Percentiles rank a stretch among this genome's conserved stretches.
These are phyloP conservation scores for Drosophila stalkeri DNA, from an alignment of 2,888 invertebrate genomes.

Conservation along the genomic window DNA sequence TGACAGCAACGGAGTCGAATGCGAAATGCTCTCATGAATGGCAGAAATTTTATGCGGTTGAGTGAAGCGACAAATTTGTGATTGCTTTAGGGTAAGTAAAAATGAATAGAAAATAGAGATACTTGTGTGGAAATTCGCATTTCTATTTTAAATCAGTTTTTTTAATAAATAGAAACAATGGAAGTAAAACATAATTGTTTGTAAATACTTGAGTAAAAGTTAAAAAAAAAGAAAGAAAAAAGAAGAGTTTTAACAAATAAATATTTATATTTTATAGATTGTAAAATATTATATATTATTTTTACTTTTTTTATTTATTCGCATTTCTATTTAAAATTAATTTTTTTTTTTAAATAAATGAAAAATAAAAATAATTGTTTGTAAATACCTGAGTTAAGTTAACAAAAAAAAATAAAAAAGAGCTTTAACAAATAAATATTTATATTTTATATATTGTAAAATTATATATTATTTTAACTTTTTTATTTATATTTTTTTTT, in stretches of 20 bases:
- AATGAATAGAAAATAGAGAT: background rate
- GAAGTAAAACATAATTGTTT: background rate
- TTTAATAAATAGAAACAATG: no score
- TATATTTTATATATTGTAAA: background rate
- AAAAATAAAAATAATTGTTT: background rate
- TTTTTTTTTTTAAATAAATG: no score
- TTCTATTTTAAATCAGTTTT: background rate
- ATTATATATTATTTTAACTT: no score
- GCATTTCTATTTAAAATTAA: no score
- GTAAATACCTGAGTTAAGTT: background rate
- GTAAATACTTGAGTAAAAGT: background rate
- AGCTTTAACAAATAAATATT: background rate
- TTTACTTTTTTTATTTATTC: no score
- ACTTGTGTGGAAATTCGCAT: background rate
- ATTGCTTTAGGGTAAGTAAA: background rate
- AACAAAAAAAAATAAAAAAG: no score
- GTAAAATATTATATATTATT: no score
- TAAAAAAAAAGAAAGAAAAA: no score
- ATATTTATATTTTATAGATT: background rate
- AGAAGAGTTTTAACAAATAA: background rate
- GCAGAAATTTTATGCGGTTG: background rate
- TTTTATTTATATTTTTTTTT: no score
- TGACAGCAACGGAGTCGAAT: conserved; percentile 4
- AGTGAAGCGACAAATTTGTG: background rate
- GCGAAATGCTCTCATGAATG: conserved; percentile 22